Conservation (phyloP, 1,140 invertebrate species). For the Zophobas atratus region DNA sequence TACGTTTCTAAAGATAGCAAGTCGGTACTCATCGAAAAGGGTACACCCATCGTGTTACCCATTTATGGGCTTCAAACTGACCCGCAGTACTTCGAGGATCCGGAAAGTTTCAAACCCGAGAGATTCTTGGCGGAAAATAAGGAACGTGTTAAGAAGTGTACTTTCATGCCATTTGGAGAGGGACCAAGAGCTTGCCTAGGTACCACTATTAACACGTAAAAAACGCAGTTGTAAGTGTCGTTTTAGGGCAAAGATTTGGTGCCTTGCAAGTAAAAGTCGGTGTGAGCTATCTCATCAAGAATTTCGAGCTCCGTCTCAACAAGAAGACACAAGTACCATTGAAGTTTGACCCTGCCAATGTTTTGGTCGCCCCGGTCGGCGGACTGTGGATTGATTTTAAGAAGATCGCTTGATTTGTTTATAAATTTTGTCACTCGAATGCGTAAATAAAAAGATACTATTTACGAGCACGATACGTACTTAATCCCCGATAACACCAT, state of each 20-base stretch:
- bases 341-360: slow-evolving; percentile 44
- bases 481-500: no score
- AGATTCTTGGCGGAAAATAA: slow-evolving; percentile 72
- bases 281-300: slow-evolving; percentile 67
- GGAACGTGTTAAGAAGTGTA: slow-evolving; percentile 49
- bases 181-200: slow-evolving; percentile 77
- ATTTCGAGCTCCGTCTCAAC: slow-evolving; percentile 64
- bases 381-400: slow-evolving; percentile 67
- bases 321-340: slow-evolving; percentile 56
- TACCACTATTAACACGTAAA: slow-evolving; percentile 46
- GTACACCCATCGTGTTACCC: slow-evolving; percentile 72
- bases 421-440: not conserved
- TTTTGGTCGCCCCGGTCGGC: slow-evolving; percentile 61
- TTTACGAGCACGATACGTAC: not conserved
- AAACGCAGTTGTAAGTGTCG: slow-evolving; percentile 38
- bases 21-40: slow-evolving; percentile 66
- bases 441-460: no score
- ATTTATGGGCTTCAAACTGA: slow-evolving; percentile 73
- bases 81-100: slow-evolving; percentile 71
- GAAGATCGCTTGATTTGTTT: slow-evolving; percentile 27
- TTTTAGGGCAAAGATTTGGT: slow-evolving; percentile 77
- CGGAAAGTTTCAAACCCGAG: slow-evolving; percentile 75
- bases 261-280: slow-evolving; percentile 70
- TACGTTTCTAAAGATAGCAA: slow-evolving; percentile 60
- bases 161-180: slow-evolving; percentile 76